Evolutionary conservation across 2,888 invertebrate genomes (phyloP), one percentile per base, ranked within the genome.

Genomic region (Drosophila recens): DNA sequence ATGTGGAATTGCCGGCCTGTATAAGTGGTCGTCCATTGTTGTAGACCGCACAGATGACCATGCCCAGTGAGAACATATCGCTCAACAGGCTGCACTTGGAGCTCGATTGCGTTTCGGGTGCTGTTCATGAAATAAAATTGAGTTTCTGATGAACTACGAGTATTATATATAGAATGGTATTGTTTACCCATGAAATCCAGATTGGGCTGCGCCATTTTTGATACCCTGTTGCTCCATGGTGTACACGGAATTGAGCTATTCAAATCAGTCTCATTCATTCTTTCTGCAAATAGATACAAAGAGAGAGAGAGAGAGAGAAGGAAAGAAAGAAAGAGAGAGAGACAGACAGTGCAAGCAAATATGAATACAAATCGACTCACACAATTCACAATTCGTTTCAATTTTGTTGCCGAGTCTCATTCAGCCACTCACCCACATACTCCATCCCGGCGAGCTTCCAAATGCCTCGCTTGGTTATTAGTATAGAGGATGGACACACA

Each of bases 361-460:
- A 67, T 71, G 75, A 80, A 80, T 79, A 81, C 75, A 61, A 67
- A 79, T 72, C 43, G 62, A 30, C 17, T 46, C 40, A 33, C 33
- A 54, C 40, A 54, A 10, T 33, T 49, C 38, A 64, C 43, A 71
- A 75, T 89, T 79, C 79, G 58, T 87, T 83, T 83, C 80, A 80
- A 85, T 78, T 80, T 46, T 59, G 52, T 45, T 38, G 38, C 52
- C 20, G 20, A 9, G 9, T 46, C 20, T 20, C n/a, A 94, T 83
- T 80, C 11, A 90, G 89, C 87, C 93, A 90, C 89, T 88, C 93
- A 96, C 98, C 98, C 80, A 96, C 94, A 93, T 98, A 99, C 92
- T 98, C 98, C 75, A 99, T 95, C 30, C 99, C 98, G 53, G 97
- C 97, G 68, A 99, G 94, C 93, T 99, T 99, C 99, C 99, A 99